Conservation (phyloP, 2,113 vertebrate species). For the Pituophis catenifer region DNA sequence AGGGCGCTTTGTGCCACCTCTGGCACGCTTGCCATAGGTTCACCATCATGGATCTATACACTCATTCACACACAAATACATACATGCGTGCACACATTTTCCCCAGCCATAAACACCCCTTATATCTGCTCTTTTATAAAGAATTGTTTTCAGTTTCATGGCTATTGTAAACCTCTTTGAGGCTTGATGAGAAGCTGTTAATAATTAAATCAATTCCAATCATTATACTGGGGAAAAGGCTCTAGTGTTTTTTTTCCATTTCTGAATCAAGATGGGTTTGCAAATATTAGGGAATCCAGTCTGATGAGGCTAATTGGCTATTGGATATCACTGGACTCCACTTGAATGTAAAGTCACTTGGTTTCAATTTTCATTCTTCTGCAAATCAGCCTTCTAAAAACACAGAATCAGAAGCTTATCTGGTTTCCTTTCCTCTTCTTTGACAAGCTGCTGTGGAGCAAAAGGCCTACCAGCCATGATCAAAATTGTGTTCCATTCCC, state of each 20-base stretch:
- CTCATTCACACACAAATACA: too few species aligned
- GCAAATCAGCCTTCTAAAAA: slow-evolving; percentile 55
- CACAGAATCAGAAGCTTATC: slow-evolving; percentile 61
- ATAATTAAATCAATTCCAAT: not conserved
- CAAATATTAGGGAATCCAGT: slow-evolving; percentile 60
- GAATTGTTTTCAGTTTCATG: not conserved
- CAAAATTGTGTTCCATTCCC: slow-evolving; percentile 53
- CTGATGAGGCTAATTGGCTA: slow-evolving; percentile 67
- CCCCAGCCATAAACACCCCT: not conserved
- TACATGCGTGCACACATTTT: not conserved
- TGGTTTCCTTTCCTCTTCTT: slow-evolving; percentile 51
- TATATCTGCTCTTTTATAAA: not conserved
- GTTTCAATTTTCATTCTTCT: slow-evolving; percentile 53
- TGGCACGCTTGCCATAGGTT: too few species aligned
- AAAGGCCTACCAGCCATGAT: slow-evolving; percentile 60
- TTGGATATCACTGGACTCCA: slow-evolving; percentile 67
- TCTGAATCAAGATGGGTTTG: slow-evolving; percentile 52
- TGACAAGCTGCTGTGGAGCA: slow-evolving; percentile 56
- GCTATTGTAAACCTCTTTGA: not conserved
- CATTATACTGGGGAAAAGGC: slow-evolving; percentile 55
- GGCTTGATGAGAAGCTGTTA: not conserved
- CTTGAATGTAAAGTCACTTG: slow-evolving; percentile 60
- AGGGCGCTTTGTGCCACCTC: too few species aligned
- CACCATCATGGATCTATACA: too few species aligned
- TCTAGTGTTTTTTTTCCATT: slow-evolving; percentile 47